These are phyloP conservation scores for Pectinophora gossypiella DNA, from an alignment of 1,140 invertebrate genomes.

Conservation along the genomic window DNA sequence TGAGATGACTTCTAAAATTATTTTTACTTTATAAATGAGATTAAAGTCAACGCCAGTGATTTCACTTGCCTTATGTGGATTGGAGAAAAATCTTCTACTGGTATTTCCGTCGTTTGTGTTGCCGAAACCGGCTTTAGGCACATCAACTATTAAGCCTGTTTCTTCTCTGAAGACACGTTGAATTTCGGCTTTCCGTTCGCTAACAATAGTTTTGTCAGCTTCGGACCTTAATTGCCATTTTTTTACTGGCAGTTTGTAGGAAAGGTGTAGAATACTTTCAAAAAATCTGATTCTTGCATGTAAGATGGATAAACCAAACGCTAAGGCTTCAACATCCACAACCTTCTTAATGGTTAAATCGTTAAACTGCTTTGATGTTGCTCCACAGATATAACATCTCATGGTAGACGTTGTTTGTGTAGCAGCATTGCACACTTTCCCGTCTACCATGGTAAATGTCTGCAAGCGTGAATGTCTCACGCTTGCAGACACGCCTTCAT, in stretches of 20 bases:
- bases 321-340: conserved; percentile 13
- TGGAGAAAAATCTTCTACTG: conserved; percentile 41
- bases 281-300: conserved; percentile 48
- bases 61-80: conserved; percentile 23
- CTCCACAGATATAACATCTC: conserved; percentile 39
- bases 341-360: conserved; percentile 14
- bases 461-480: background rate
- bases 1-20: conserved; percentile 26
- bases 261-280: conserved; percentile 42
- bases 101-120: conserved; percentile 55
- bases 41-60: conserved; percentile 35
- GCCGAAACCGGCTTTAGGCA: conserved; percentile 41
- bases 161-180: conserved; percentile 35
- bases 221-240: conserved; percentile 17
- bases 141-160: conserved; percentile 40
- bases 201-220: conserved; percentile 15
- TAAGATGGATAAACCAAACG: conserved; percentile 34
- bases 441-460: conserved; percentile 36
- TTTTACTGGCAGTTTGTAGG: conserved; percentile 39
- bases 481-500: background rate
- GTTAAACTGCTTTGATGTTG: conserved; percentile 38
- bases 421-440: conserved; percentile 43
- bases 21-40: conserved; percentile 15
- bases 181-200: conserved; percentile 13
- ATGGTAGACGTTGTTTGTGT: conserved; percentile 28